phyloP scores from a whole-genome alignment of 2,797 vertebrate species.

The Protosalanx chinensis region DNA sequence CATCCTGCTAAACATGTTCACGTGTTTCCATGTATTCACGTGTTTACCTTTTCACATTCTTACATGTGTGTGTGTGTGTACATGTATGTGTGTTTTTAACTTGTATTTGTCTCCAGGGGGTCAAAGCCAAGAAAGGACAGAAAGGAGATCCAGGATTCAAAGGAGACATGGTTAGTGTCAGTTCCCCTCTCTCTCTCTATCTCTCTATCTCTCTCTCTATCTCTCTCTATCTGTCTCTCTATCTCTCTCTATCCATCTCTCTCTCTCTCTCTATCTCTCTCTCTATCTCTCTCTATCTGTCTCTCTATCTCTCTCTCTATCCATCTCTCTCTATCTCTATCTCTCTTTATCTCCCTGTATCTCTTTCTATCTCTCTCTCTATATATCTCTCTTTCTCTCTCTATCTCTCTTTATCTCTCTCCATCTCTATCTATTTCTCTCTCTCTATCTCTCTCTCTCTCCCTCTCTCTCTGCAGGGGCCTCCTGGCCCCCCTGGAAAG shows the following conservation, averaged over 20 bases:
- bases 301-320: too few relatives aligned
- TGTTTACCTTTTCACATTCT: background rate
- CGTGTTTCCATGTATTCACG: slow-evolving; percentile 11
- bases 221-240: too few relatives aligned
- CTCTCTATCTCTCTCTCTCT: background rate
- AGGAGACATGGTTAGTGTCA: slow-evolving; percentile 66
- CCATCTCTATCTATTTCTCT: too few relatives aligned
- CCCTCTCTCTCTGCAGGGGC: slow-evolving; percentile 59
- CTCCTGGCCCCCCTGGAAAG: slow-evolving; percentile 63
- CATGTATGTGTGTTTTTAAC: slow-evolving; percentile 12
- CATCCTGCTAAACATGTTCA: slow-evolving; percentile 7
- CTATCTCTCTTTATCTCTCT: too few relatives aligned
- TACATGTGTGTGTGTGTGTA: slow-evolving; percentile 16
- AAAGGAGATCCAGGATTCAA: slow-evolving; percentile 64
- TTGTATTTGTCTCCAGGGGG: slow-evolving; percentile 50
- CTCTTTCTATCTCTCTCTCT: too few relatives aligned
- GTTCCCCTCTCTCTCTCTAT: background rate
- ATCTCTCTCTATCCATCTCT: too few relatives aligned
- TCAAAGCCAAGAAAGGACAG: slow-evolving; percentile 60
- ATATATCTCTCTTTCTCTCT: too few relatives aligned
- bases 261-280: background rate
- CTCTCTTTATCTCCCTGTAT: too few relatives aligned
- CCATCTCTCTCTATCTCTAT: too few relatives aligned
- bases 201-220: background rate
- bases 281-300: background rate